Conservation (phyloP, 2,888 invertebrate genomes). For the Sisyra terminalis region DNA sequence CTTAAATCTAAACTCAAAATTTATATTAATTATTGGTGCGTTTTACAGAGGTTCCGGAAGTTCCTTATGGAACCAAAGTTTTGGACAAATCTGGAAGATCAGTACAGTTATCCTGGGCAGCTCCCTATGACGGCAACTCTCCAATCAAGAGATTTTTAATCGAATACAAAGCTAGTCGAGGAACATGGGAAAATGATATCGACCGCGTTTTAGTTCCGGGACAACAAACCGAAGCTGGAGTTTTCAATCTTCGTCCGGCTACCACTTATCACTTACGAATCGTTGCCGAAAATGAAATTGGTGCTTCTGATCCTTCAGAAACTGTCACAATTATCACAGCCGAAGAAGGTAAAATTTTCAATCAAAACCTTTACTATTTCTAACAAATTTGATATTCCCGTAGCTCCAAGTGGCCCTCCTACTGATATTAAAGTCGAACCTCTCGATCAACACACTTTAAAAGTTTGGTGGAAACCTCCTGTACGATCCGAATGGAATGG, state of each 20-base stretch:
- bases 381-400: constrained; percentile 2
- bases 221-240: constrained; percentile 75
- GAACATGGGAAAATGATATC: constrained; percentile 68
- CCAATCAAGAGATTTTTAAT: constrained; percentile 78
- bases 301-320: constrained; percentile 83
- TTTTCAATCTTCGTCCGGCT: constrained; percentile 75
- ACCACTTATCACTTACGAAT: constrained; percentile 87
- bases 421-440: constrained; percentile 74
- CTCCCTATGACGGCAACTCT: constrained; percentile 84
- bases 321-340: constrained; percentile 89
- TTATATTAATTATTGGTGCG: neutral
- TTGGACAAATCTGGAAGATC: constrained; percentile 81
- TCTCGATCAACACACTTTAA: constrained; percentile 70
- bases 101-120: constrained; percentile 82
- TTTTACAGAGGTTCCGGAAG: constrained; percentile 65
- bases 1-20: neutral
- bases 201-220: constrained; percentile 82
- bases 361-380: neutral
- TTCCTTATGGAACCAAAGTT: constrained; percentile 75
- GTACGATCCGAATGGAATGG: constrained; percentile 83
- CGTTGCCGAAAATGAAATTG: constrained; percentile 86
- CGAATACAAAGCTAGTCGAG: constrained; percentile 77
- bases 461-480: constrained; percentile 85
- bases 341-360: constrained; percentile 49
- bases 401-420: constrained; percentile 65